phyloP scores from a whole-genome alignment of 2,888 invertebrate species.

The Scaptomyza polygonia region DNA sequence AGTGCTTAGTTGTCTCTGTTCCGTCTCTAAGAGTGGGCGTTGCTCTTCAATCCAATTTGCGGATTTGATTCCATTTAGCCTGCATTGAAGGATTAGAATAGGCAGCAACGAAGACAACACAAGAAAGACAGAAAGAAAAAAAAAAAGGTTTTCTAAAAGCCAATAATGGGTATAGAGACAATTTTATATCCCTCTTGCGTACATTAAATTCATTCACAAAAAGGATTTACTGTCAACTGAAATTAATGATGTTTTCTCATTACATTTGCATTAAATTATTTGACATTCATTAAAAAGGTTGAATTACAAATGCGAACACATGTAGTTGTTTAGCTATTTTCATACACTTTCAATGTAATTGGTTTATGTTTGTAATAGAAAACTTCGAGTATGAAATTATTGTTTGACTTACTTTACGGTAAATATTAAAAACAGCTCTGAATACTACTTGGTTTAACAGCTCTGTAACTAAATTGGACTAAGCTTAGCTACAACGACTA shows the following conservation, averaged over 20 bases:
- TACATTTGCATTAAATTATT: conserved; percentile 84
- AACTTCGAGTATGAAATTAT: no score
- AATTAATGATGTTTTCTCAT: conserved; percentile 82
- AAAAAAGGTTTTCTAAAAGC: conserved; percentile 55
- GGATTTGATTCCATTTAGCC: conserved; percentile 78
- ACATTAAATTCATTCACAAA: conserved; percentile 72
- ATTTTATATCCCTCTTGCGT: conserved; percentile 80
- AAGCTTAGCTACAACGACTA: not conserved
- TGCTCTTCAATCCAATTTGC: conserved; percentile 79
- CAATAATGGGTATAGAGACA: conserved; percentile 68
- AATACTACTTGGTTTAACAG: not conserved
- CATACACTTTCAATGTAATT: not conserved
- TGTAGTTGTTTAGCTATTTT: conserved; percentile 26
- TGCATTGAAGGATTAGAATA: conserved; percentile 70
- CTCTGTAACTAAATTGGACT: not conserved
- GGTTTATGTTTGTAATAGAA: not conserved
- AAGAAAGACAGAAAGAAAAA: not conserved
- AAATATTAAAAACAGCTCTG: not conserved
- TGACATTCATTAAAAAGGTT: conserved; percentile 33
- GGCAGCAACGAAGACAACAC: conserved; percentile 48
- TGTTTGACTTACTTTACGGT: no score
- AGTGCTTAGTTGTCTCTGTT: not conserved
- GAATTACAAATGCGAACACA: conserved; percentile 54
- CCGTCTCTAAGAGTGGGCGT: conserved; percentile 72
- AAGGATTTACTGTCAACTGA: conserved; percentile 69